Evolutionary conservation across 1,140 invertebrate species (phyloP).

Genomic region (Triops cancriformis): DNA sequence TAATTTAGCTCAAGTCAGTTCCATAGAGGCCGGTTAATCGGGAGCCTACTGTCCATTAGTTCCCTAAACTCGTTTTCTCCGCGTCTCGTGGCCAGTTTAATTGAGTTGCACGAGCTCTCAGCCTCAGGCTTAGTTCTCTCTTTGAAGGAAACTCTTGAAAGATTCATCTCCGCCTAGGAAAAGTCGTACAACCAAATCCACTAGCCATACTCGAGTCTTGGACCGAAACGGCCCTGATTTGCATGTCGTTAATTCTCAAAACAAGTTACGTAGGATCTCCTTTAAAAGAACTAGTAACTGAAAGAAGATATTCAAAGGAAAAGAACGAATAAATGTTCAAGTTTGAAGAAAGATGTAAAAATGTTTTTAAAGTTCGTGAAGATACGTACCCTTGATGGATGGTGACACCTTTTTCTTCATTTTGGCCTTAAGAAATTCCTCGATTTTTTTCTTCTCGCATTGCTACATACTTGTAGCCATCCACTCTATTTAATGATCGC

Average conservation of each 20-base stretch:
- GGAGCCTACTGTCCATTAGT: too few species aligned
- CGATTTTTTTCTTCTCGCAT: background rate
- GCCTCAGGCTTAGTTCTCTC: background rate
- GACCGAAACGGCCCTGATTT: constrained; percentile 3
- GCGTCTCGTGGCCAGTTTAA: background rate
- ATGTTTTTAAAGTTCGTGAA: background rate
- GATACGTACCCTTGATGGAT: background rate
- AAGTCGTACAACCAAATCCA: background rate
- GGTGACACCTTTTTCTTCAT: background rate
- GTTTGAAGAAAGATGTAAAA: background rate
- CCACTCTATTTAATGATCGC: too few species aligned
- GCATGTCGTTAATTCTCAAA: constrained; percentile 9
- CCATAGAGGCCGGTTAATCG: too few species aligned
- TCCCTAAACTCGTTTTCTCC: background rate
- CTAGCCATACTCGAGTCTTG: background rate
- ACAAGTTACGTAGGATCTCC: background rate
- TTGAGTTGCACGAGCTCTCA: constrained; percentile 5
- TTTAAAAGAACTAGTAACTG: background rate
- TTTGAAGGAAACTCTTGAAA: background rate
- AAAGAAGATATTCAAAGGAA: background rate
- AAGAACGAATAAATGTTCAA: background rate
- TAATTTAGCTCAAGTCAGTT: too few species aligned
- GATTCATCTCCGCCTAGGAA: background rate
- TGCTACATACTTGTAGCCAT: background rate
- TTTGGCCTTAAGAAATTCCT: background rate